Percentiles rank a stretch among this genome's conserved stretches.
Conservation (phyloP, 2,113 vertebrate species). For the Willisornis vidua region DNA sequence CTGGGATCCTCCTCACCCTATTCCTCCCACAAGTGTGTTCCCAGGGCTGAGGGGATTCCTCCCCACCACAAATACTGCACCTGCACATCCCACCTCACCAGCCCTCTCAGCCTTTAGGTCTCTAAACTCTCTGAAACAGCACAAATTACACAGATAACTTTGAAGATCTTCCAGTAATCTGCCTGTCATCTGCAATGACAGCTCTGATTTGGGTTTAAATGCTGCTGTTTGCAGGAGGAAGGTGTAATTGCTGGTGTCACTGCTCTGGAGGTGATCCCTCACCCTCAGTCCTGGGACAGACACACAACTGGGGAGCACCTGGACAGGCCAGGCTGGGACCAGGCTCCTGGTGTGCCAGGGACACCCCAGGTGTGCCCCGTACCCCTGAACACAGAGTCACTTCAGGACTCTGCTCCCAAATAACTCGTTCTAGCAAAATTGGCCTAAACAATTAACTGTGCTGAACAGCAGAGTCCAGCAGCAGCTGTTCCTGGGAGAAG, state of each 20-base stretch:
- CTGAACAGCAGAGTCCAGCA: background rate
- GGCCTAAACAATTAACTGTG: background rate
- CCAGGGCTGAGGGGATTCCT: background rate
- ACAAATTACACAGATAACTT: background rate
- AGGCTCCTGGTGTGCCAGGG: background rate
- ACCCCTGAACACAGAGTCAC: background rate
- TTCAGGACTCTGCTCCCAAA: background rate
- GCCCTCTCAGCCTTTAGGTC: background rate
- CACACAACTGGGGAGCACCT: background rate
- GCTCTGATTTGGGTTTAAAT: background rate
- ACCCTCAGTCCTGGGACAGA: background rate
- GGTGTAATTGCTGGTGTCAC: background rate
- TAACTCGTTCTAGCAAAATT: background rate
- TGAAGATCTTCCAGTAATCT: background rate
- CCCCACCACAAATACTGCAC: background rate
- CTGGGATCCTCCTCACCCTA: background rate
- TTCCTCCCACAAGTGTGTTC: rapidly evolving
- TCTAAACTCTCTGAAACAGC: background rate
- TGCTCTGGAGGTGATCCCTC: background rate
- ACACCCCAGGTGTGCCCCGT: background rate
- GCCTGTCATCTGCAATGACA: background rate
- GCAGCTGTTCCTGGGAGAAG: background rate
- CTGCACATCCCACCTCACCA: background rate
- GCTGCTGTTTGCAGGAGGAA: background rate
- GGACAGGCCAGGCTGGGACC: background rate